Evolutionary conservation across 2,113 vertebrate genomes (phyloP).

Genomic region (Salvelinus alpinus): DNA sequence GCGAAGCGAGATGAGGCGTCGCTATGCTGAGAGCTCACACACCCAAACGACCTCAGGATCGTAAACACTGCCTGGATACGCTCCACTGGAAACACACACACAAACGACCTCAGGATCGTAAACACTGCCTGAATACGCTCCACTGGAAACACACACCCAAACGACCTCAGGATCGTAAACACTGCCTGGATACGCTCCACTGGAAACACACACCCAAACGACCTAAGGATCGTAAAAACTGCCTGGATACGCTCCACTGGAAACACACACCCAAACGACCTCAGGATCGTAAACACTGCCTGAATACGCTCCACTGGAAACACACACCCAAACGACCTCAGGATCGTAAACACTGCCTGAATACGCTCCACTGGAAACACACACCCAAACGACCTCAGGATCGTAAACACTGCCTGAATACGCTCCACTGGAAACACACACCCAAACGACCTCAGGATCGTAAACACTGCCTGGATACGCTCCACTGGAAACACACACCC

Average conservation of each 20-base stretch:
- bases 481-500: conserved; percentile 75
- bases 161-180: too few relatives aligned
- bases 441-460: conserved; percentile 85
- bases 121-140: conserved; percentile 90
- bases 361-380: conserved; percentile 83
- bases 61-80: too few relatives aligned
- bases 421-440: conserved; percentile 54
- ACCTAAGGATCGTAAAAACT: conserved; percentile 84
- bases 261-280: neutral
- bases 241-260: conserved; percentile 89
- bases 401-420: too few relatives aligned
- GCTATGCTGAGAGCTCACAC: conserved; percentile 73
- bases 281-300: too few relatives aligned
- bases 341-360: conserved; percentile 85
- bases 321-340: conserved; percentile 86
- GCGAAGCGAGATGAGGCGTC: conserved; percentile 82
- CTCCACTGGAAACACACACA: conserved; percentile 63
- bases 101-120: conserved; percentile 86
- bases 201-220: conserved; percentile 80
- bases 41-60: conserved; percentile 54
- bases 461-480: conserved; percentile 89
- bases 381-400: neutral
- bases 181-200: too few relatives aligned
- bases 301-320: too few relatives aligned
- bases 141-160: conserved; percentile 67